A percentile compares a stretch with the other conserved stretches of the same genome.
Evolutionary conservation across 2,113 vertebrate species (phyloP).

Genomic region (Hemiprocne comata): DNA sequence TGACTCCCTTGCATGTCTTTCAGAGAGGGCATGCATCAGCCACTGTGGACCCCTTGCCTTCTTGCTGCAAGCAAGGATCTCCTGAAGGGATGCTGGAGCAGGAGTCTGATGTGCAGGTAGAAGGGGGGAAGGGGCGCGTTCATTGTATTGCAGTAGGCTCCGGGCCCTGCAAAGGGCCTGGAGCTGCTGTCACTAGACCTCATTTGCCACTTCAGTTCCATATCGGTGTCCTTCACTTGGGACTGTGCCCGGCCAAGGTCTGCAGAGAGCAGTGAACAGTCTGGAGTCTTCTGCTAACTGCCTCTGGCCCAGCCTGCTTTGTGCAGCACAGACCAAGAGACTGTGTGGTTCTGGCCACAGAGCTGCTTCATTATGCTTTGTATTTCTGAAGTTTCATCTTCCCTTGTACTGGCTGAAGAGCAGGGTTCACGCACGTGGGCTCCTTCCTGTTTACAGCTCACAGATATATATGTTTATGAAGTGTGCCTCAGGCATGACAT

Average conservation of each 20-base stretch:
- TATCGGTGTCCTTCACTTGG: neutral
- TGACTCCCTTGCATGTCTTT: constrained; percentile 67
- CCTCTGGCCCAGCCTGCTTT: neutral
- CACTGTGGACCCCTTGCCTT: constrained; percentile 67
- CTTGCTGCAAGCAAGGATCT: constrained; percentile 72
- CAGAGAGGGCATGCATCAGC: constrained; percentile 65
- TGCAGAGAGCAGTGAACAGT: neutral
- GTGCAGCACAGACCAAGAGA: neutral
- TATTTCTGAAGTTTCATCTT: neutral
- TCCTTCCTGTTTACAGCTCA: neutral
- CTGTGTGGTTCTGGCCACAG: neutral
- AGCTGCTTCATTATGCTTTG: neutral
- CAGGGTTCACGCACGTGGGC: neutral
- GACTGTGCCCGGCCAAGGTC: constrained; percentile 7
- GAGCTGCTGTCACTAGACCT: constrained; percentile 6
- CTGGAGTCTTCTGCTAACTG: neutral
- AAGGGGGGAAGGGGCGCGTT: constrained; percentile 61
- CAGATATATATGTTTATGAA: neutral
- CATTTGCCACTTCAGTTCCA: constrained; percentile 33
- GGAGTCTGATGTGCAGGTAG: constrained; percentile 67
- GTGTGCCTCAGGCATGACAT: neutral
- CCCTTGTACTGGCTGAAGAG: neutral
- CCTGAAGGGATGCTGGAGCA: constrained; percentile 70
- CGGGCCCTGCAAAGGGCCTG: neutral
- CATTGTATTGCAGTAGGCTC: neutral